Percentiles rank a stretch among this genome's conserved stretches.
Conservation (phyloP, 2,113 vertebrate species). For the Galeopterus variegatus region DNA sequence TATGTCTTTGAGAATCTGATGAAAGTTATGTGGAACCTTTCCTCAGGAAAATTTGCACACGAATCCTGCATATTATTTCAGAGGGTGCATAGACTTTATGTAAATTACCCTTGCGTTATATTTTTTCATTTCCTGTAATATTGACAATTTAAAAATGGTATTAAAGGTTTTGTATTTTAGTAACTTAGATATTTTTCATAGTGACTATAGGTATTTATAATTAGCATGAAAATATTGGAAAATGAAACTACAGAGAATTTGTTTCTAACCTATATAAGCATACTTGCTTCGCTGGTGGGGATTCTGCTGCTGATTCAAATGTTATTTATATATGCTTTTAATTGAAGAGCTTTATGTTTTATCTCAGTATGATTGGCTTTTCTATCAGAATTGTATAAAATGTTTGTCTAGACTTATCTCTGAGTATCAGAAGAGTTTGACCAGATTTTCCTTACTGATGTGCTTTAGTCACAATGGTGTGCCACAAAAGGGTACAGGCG, state of each 20-base stretch:
- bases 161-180: conserved; percentile 16
- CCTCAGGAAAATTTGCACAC: background rate
- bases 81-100: background rate
- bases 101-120: background rate
- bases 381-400: background rate
- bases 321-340: background rate
- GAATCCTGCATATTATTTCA: background rate
- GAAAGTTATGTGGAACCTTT: background rate
- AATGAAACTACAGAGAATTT: background rate
- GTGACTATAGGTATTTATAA: background rate
- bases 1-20: conserved; percentile 48
- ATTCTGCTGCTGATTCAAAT: background rate
- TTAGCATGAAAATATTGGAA: background rate
- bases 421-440: conserved; percentile 19
- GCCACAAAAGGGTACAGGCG: background rate
- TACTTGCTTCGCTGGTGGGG: background rate
- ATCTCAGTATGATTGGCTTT: background rate
- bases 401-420: background rate
- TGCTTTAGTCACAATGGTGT: background rate
- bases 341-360: conserved; percentile 43
- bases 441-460: background rate
- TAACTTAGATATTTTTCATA: conserved; percentile 16
- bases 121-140: background rate
- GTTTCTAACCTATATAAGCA: background rate
- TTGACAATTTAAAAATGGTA: conserved; percentile 45